These are phyloP conservation scores for Microcebus lehilahytsara DNA, from an alignment of 2,113 vertebrate genomes.

Conservation along the genomic window DNA sequence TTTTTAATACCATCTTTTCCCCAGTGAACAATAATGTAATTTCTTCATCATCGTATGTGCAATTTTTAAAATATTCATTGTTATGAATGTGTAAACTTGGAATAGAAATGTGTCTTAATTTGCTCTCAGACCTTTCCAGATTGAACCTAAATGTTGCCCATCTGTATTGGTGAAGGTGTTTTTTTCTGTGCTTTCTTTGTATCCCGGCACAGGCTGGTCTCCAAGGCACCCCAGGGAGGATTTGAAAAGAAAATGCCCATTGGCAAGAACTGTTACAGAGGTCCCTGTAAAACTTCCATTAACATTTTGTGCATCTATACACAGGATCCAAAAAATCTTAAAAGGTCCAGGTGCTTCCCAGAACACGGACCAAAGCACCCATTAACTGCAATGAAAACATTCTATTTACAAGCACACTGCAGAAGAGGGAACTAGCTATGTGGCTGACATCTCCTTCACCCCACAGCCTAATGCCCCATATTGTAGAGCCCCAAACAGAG, in stretches of 20 bases:
- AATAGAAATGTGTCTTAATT: not conserved
- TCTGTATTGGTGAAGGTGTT: not conserved
- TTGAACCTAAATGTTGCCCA: not conserved
- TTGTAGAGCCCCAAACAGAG: not conserved
- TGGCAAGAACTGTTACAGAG: not conserved
- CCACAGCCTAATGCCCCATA: not conserved
- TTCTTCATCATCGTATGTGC: not conserved
- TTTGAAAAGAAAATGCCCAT: not conserved
- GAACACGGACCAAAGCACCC: not conserved
- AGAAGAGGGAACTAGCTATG: not conserved
- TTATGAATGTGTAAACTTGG: not conserved
- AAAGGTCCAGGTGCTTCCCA: constrained; percentile 12
- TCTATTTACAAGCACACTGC: constrained; percentile 1
- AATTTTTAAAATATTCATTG: not conserved
- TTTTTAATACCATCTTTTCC: not conserved
- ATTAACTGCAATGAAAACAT: constrained; percentile 36
- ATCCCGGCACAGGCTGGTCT: not conserved
- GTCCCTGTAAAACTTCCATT: not conserved
- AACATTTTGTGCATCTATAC: not conserved
- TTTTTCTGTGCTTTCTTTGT: not conserved
- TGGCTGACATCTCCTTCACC: not conserved
- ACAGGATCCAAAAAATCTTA: not conserved
- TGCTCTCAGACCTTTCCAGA: not conserved
- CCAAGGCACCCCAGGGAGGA: not conserved
- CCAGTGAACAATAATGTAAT: not conserved